A percentile compares a stretch with the other conserved stretches of the same genome.
These are phyloP conservation scores for Ancistrus triradiatus DNA, from an alignment of 2,113 vertebrate species.

Conservation along the genomic window DNA sequence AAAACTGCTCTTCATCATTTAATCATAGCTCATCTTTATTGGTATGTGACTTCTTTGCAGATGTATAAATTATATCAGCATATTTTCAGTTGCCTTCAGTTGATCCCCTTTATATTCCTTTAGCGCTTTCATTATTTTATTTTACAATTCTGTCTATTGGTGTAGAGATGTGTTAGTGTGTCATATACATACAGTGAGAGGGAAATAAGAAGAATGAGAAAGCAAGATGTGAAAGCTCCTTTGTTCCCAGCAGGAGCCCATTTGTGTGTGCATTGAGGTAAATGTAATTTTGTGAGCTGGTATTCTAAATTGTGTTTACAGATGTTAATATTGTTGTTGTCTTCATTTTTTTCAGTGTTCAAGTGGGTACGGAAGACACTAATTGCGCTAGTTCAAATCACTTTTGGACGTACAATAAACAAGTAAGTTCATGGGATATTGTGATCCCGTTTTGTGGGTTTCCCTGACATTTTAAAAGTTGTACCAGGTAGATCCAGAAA, in stretches of 20 bases:
- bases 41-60: too few species aligned
- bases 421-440: constrained; percentile 78
- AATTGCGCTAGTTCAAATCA: constrained; percentile 98
- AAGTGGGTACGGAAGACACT: constrained; percentile 99
- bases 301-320: background rate
- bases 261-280: background rate
- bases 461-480: background rate
- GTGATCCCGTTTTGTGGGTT: background rate
- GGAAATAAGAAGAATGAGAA: background rate
- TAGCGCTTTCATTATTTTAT: background rate
- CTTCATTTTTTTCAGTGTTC: constrained; percentile 78
- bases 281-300: background rate
- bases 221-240: too few species aligned
- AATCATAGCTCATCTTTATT: too few species aligned
- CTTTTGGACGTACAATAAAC: constrained; percentile 99
- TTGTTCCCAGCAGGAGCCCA: background rate
- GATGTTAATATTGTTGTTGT: background rate
- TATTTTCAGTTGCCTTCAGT: too few species aligned
- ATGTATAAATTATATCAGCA: too few species aligned
- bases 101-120: too few species aligned
- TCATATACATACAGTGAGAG: background rate
- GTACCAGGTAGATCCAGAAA: background rate
- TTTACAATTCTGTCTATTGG: background rate
- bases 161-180: background rate
- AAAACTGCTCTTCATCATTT: too few species aligned